phyloP scores from a whole-genome alignment of 1,140 invertebrate species.

The Archivesica marissinica region DNA sequence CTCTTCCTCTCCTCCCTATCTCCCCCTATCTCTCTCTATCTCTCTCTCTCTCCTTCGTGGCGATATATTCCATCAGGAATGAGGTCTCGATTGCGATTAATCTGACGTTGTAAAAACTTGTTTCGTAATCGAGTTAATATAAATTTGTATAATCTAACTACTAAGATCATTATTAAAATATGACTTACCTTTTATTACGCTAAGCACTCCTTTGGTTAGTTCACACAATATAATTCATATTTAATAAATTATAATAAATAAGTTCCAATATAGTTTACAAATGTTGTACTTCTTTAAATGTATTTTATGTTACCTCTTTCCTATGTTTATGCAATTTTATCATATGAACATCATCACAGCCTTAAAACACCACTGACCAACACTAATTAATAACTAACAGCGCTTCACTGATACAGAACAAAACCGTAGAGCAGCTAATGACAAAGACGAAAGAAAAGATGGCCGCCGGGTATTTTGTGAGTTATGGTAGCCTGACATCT shows the following conservation, averaged over 20 bases:
- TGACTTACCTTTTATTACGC: too few relatives aligned
- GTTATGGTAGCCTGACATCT: neutral
- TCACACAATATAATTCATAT: neutral
- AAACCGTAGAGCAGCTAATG: constrained; percentile 1
- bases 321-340: neutral
- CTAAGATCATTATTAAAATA: too few relatives aligned
- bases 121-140: too few relatives aligned
- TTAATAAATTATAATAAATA: neutral
- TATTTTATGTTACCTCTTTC: neutral
- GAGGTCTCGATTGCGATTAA: too few relatives aligned
- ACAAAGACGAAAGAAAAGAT: neutral
- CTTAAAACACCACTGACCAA: neutral
- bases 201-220: too few relatives aligned
- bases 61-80: too few relatives aligned
- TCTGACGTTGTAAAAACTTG: too few relatives aligned
- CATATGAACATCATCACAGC: neutral
- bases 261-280: neutral
- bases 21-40: too few relatives aligned
- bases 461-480: constrained; percentile 20
- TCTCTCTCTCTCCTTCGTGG: too few relatives aligned
- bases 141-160: too few relatives aligned
- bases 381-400: neutral
- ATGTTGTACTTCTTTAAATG: constrained; percentile 3
- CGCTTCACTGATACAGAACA: neutral
- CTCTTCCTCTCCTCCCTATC: too few relatives aligned